Evolutionary conservation across 2,797 vertebrate species (phyloP).

Genomic region (Alca torda): DNA sequence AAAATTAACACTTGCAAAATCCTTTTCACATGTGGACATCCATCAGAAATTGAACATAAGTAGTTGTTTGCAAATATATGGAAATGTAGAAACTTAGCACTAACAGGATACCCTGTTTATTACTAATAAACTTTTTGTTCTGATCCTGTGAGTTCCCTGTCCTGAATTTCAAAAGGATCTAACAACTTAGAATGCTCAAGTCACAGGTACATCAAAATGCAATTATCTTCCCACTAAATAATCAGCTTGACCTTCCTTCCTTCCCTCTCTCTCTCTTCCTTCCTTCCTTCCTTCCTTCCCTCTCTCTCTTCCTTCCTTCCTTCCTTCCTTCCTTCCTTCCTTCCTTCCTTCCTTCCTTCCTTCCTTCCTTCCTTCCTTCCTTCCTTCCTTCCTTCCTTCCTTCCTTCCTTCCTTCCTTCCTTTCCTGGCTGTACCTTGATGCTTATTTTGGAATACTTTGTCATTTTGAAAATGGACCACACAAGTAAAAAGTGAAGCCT

Average conservation of each 20-base stretch:
- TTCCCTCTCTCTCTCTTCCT: no score
- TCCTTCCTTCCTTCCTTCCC: no score
- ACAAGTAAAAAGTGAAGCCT: fast-evolving
- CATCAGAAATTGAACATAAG: neutral
- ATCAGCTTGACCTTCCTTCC: neutral
- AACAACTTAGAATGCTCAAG: neutral
- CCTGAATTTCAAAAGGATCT: neutral
- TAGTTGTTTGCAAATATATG: neutral
- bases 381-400: no score
- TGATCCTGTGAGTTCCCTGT: neutral
- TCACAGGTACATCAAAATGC: neutral
- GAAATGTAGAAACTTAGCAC: neutral
- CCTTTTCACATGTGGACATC: neutral
- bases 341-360: no score
- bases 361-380: fast-evolving
- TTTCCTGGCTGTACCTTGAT: neutral
- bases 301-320: neutral
- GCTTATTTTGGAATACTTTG: neutral
- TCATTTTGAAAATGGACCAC: neutral
- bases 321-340: no score
- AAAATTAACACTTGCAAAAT: neutral
- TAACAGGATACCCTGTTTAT: neutral
- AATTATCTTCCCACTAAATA: neutral
- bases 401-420: no score
- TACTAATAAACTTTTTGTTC: neutral